Base-by-base conservation (phyloP, 2,113 vertebrate species). In the Nematolebias whitei region DNA sequence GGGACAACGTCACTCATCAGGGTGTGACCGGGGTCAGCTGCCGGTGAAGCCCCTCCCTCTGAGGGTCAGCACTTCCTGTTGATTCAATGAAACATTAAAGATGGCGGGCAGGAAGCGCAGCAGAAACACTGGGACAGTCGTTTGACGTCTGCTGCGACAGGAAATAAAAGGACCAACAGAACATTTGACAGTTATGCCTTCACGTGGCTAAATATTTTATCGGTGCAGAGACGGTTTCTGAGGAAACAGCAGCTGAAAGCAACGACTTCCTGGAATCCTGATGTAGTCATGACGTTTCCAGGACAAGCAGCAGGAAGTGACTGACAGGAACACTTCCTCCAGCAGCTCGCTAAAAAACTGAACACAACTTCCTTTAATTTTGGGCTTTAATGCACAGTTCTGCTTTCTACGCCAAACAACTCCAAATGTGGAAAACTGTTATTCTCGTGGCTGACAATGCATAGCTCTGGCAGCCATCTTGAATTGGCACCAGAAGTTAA, bases 41-140 rank as follows among this genome's bases (percentile, higher is more conserved):
- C n/a, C n/a, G n/a, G n/a, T n/a, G n/a, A n/a, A n/a, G n/a, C n/a
- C n/a, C n/a, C n/a, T n/a, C n/a, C 53, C 24, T 81, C 79, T 72
- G 68, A 4, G 26, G 26, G 7, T n/a, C 13, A 44, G 68, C 67
- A 41, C 77, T 57, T 29, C 26, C 26, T 29, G 26, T 29, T 18
- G 55, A 39, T 18, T 38, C 14, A 16, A 70, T 53, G 24, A 73
- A 63, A 64, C 38, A 50, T 56, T 20, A 58, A 66, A 63, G 50
- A 62, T 29, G 23, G n/a, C 5, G 57, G 68, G 32, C 19, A 12
- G 18, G 23, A 24, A n/a, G 45, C 10, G 57, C 51, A 51, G 24
- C 16, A 47, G 47, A 40, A 40, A 56, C 3, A 22, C 32, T 14
- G 22, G 24, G 12, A 48, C 11, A 13, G 12, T 2, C 0, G 12